phyloP scores from a whole-genome alignment of 2,888 invertebrate genomes.

The Lasioglossum calceatum region DNA sequence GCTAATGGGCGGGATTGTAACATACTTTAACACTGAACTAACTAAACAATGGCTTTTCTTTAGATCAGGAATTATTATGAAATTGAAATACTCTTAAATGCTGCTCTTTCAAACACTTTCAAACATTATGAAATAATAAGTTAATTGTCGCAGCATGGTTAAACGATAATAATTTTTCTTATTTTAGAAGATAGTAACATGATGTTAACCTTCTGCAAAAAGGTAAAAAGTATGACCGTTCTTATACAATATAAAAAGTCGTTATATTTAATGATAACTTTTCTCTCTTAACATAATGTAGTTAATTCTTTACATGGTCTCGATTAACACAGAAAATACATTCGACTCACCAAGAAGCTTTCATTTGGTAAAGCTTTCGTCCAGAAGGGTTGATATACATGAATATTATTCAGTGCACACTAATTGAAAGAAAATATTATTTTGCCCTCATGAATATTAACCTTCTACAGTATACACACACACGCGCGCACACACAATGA shows the following conservation, averaged over 20 bases:
- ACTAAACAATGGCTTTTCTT: not conserved
- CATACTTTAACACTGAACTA: not conserved
- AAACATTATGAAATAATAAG: not conserved
- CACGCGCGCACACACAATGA: not conserved
- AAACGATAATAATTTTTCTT: not conserved
- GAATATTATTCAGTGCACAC: not conserved
- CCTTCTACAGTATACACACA: not conserved
- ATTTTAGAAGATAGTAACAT: not conserved
- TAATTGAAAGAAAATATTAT: not conserved
- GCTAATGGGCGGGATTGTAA: not conserved
- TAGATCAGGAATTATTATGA: not conserved
- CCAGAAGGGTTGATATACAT: not conserved
- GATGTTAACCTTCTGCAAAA: not conserved
- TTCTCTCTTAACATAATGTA: not conserved
- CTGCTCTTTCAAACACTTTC: not conserved
- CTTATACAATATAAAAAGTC: not conserved
- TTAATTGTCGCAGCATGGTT: not conserved
- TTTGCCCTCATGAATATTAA: not conserved
- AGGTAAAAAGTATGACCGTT: not conserved
- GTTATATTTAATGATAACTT: not conserved
- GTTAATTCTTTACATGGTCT: not conserved
- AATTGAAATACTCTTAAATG: not conserved
- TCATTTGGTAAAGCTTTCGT: not conserved
- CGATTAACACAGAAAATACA: not conserved
- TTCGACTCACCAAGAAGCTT: not conserved